Evolutionary conservation across 2,113 vertebrate genomes (phyloP).

Genomic region (Erythrocebus patas): DNA sequence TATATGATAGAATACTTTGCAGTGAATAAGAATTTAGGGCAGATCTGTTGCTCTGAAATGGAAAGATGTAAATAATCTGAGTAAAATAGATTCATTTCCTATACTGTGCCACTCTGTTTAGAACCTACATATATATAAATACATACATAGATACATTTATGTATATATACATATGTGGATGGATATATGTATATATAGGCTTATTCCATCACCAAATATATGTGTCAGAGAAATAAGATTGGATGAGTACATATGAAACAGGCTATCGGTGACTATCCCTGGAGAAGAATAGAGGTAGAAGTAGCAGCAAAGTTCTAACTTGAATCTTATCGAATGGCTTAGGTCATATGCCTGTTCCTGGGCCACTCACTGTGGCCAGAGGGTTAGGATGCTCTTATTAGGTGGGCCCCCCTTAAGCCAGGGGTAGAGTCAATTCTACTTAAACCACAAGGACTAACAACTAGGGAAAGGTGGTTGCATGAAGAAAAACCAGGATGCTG

Average conservation of each 20-base stretch:
- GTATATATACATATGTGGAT: accelerated
- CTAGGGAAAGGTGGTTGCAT: background rate
- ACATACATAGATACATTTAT: background rate
- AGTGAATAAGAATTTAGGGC: background rate
- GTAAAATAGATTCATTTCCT: background rate
- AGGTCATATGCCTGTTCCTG: background rate
- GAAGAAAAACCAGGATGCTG: background rate
- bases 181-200: background rate
- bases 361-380: background rate
- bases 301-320: background rate
- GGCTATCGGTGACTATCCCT: background rate
- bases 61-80: background rate
- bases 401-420: background rate
- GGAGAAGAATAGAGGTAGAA: background rate
- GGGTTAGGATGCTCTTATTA: background rate
- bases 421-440: background rate
- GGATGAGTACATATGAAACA: background rate
- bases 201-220: background rate
- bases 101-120: background rate
- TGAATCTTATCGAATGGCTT: background rate
- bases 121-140: background rate
- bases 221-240: background rate
- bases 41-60: background rate
- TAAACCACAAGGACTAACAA: background rate
- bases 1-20: background rate